Base-by-base conservation (phyloP, 1,140 invertebrate species). In the Drosophila murphyi region DNA sequence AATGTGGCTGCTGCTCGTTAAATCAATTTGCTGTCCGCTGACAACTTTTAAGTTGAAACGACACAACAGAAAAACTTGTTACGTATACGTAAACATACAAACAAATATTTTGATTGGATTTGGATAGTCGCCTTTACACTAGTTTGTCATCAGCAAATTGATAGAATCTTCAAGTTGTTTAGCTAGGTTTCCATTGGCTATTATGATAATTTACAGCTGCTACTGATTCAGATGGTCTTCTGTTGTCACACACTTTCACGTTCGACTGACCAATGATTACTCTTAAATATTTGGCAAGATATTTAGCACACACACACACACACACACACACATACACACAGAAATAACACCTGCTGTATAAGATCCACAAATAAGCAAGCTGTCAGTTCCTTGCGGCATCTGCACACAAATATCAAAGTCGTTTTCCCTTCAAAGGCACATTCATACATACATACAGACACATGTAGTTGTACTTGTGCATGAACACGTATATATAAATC, bases 81-180 rank as follows among this genome's bases (percentile, higher is more conserved):
- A 41, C 39, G 7, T 37, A 37, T 37, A 37, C 67, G 47, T 59
- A 69, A 20, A n/a, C 70, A 52, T 51, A 52, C 34, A 34, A 54
- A 20, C 5, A 43, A 50, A 20, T 57, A 43, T 65, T 52, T 75
- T 73, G 63, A 69, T 73, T 73, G 71, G 64, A 69, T 73, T 69
- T 39, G 4, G 12, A 50, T 59, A 51, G 55, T 34, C 31, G 51
- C 29, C 47, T 29, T 55, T 50, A 50, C 43, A 86, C 69, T 88
- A 71, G 77, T 88, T 83, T 72, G 70, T 55, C 61, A 57, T 12
- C 69, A 20, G 54, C 70, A 76, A 86, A 86, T 81, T 87, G 80
- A 88, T 83, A 50, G 83, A 88, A 87, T 87, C 83, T 83, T 77
- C 70, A 88, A 87, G 88, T 74, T 80, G 76, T 79, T 83, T 80